Evolutionary conservation across 2,797 vertebrate species (phyloP).

Genomic region (Cuniculus paca): DNA sequence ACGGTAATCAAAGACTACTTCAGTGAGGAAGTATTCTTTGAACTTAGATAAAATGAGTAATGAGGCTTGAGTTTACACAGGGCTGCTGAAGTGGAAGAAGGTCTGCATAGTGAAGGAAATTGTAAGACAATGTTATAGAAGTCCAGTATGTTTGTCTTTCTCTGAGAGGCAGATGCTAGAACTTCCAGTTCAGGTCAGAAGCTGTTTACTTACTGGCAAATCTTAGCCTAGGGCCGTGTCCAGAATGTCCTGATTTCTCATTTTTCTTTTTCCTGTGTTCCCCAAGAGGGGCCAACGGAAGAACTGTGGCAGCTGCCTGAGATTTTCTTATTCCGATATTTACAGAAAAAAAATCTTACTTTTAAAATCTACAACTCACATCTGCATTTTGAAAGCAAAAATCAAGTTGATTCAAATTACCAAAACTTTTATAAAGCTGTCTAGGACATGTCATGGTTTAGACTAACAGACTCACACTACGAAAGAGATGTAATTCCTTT

Average conservation of each 20-base stretch:
- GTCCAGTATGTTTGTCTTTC: not conserved
- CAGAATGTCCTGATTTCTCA: conserved; percentile 51
- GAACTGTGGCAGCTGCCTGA: not conserved
- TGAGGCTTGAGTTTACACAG: not conserved
- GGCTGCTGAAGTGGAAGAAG: not conserved
- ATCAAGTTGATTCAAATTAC: not conserved
- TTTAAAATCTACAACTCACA: conserved; percentile 50
- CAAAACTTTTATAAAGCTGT: conserved; percentile 30
- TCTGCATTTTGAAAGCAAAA: conserved; percentile 59
- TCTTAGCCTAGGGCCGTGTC: conserved; percentile 73
- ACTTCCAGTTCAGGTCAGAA: conserved; percentile 75
- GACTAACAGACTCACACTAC: not conserved
- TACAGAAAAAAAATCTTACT: not conserved
- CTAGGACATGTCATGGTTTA: not conserved
- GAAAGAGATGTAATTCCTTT: not conserved
- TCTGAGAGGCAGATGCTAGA: conserved; percentile 43
- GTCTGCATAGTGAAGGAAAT: not conserved
- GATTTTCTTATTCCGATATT: conserved; percentile 16
- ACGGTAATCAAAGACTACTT: not conserved
- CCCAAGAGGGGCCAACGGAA: conserved; percentile 71
- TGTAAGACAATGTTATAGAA: not conserved
- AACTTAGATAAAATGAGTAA: not conserved
- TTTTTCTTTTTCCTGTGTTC: conserved; percentile 75
- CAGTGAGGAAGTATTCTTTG: not conserved
- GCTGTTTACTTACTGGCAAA: conserved; percentile 77